phyloP scores from a whole-genome alignment of 2,113 vertebrate genomes.

The Spheniscus mendiculus region DNA sequence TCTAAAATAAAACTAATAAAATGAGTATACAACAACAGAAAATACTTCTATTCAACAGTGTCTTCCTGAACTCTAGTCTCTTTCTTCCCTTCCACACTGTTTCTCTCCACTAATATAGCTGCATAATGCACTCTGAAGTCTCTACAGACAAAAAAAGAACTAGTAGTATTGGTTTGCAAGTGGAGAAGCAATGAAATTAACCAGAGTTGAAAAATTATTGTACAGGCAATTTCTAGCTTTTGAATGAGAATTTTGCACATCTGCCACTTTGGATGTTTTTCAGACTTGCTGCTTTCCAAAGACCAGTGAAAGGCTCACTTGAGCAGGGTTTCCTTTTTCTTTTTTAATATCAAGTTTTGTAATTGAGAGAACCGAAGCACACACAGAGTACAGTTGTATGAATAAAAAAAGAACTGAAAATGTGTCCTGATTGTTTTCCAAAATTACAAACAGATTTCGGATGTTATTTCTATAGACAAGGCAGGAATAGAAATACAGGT shows the following conservation, averaged over 20 bases:
- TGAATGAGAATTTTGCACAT: conserved; percentile 55
- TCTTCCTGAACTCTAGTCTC: background rate
- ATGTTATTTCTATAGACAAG: conserved; percentile 49
- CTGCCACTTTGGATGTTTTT: conserved; percentile 64
- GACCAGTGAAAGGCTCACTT: conserved; percentile 57
- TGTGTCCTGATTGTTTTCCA: conserved; percentile 62
- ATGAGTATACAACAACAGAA: background rate
- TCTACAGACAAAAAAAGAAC: background rate
- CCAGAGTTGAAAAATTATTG: conserved; percentile 11
- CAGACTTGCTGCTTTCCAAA: conserved; percentile 42
- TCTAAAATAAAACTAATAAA: background rate
- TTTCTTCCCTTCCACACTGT: background rate
- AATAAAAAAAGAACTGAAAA: conserved; percentile 68
- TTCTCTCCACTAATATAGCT: background rate
- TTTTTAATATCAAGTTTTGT: conserved; percentile 42
- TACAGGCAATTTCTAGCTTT: conserved; percentile 27
- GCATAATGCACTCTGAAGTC: background rate
- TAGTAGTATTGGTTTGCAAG: background rate
- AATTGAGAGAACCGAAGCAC: conserved; percentile 64
- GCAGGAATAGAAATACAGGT: conserved; percentile 35
- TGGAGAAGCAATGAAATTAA: conserved; percentile 4
- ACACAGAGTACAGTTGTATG: conserved; percentile 15
- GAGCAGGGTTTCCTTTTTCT: conserved; percentile 26
- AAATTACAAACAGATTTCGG: conserved; percentile 62
- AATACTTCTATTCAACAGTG: background rate